Evolutionary conservation across 2,888 invertebrate genomes (phyloP).

Genomic region (Aplocera efformata): DNA sequence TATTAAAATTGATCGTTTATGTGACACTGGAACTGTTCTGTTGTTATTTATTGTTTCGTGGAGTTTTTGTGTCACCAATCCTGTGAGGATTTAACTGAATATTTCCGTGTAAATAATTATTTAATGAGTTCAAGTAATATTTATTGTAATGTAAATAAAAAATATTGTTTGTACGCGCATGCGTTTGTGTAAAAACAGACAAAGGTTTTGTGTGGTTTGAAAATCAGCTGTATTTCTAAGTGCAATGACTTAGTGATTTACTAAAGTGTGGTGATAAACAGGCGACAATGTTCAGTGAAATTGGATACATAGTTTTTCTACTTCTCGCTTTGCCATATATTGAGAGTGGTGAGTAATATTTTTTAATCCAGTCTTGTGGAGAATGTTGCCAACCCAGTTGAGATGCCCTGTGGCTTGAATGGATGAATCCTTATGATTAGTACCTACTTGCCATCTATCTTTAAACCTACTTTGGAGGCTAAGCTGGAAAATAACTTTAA

Average conservation of each 20-base stretch:
- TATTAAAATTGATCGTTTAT: slow-evolving; percentile 18
- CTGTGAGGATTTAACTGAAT: slow-evolving; percentile 41
- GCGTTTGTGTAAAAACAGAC: slow-evolving; percentile 80
- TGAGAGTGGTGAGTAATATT: slow-evolving; percentile 83
- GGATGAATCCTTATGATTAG: slow-evolving; percentile 1
- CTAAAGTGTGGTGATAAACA: slow-evolving; percentile 65
- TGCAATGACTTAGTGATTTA: slow-evolving; percentile 78
- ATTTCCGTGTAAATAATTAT: slow-evolving; percentile 37
- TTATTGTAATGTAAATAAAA: slow-evolving; percentile 77
- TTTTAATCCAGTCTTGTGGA: slow-evolving; percentile 22
- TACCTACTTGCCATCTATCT: neutral
- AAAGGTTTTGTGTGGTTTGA: slow-evolving; percentile 82
- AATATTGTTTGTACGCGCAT: slow-evolving; percentile 78
- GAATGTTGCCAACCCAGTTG: slow-evolving; percentile 32
- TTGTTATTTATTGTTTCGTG: slow-evolving; percentile 64
- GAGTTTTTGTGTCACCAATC: slow-evolving; percentile 41
- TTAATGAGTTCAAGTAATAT: slow-evolving; percentile 45
- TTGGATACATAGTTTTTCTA: slow-evolving; percentile 84
- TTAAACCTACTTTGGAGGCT: neutral
- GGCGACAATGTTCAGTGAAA: slow-evolving; percentile 83
- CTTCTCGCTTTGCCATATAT: slow-evolving; percentile 85
- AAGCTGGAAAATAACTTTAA: too few relatives aligned
- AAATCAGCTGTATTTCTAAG: slow-evolving; percentile 79
- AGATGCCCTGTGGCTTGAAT: slow-evolving; percentile 16
- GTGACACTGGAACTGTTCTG: slow-evolving; percentile 44